A percentile compares a stretch with the other conserved stretches of the same genome.
Conservation (phyloP, 2,888 invertebrate species). For the Helobdella robusta region DNA sequence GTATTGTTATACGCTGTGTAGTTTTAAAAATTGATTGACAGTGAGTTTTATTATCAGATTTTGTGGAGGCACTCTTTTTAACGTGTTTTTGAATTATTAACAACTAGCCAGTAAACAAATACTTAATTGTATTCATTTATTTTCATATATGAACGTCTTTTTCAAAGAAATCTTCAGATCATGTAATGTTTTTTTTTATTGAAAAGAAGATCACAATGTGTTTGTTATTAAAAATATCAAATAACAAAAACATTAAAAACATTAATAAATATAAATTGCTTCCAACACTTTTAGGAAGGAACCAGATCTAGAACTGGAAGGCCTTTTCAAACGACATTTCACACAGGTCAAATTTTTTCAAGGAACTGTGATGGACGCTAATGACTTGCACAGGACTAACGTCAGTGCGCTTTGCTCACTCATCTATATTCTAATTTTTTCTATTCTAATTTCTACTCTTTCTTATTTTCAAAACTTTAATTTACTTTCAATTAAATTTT, state of each 20-base stretch:
- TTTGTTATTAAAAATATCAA: too few species aligned
- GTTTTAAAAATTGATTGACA: too few species aligned
- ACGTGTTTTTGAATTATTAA: too few species aligned
- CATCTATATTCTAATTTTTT: not conserved
- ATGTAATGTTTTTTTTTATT: too few species aligned
- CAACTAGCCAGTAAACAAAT: too few species aligned
- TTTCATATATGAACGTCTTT: too few species aligned
- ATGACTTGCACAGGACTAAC: conserved; percentile 99
- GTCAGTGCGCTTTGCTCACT: conserved; percentile 37
- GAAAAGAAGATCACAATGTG: too few species aligned
- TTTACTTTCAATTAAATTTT: not conserved
- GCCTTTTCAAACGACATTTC: conserved; percentile 99
- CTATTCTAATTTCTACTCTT: not conserved
- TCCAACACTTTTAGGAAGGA: conserved; percentile 66
- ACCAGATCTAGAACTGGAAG: conserved; percentile 99
- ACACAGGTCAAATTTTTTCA: conserved; percentile 96
- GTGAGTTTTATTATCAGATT: too few species aligned
- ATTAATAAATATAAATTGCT: not conserved
- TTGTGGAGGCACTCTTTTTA: too few species aligned
- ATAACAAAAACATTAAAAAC: not conserved
- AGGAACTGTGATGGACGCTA: conserved; percentile 99
- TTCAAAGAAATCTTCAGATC: too few species aligned
- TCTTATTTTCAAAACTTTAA: not conserved
- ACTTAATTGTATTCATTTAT: too few species aligned
- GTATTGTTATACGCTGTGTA: too few species aligned